Conservation (phyloP, 2,797 vertebrate genomes). For the Echiichthys vipera region DNA sequence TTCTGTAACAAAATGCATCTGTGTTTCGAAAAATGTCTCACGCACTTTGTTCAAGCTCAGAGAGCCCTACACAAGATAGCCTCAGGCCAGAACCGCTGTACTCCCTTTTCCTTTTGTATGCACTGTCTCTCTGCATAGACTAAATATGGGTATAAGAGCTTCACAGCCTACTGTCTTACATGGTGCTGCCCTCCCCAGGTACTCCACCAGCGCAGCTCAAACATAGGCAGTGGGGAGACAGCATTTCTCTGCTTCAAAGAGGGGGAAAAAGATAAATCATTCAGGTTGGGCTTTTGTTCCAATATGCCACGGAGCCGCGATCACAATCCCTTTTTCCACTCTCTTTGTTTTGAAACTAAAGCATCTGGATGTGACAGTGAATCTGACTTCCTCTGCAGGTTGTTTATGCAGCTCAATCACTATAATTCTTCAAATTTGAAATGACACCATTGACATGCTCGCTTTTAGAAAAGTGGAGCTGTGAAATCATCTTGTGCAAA, state of each 20-base stretch:
- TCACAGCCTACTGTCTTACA: conserved; percentile 73
- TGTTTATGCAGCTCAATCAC: conserved; percentile 88
- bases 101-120: conserved; percentile 76
- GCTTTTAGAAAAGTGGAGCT: conserved; percentile 79
- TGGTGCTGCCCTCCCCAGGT: conserved; percentile 81
- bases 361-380: conserved; percentile 85
- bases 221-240: conserved; percentile 71
- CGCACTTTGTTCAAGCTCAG: conserved; percentile 83
- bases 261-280: conserved; percentile 87
- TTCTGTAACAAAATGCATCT: conserved; percentile 89
- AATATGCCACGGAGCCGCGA: conserved; percentile 83
- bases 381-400: conserved; percentile 82
- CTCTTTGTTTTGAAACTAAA: conserved; percentile 84
- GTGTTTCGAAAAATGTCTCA: conserved; percentile 84
- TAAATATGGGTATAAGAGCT: conserved; percentile 79
- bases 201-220: conserved; percentile 69
- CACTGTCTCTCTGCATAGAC: conserved; percentile 72
- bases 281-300: conserved; percentile 84
- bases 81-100: conserved; percentile 80
- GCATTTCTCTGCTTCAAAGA: conserved; percentile 74
- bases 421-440: conserved; percentile 84
- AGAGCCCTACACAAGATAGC: conserved; percentile 78
- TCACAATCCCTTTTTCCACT: conserved; percentile 84
- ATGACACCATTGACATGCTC: conserved; percentile 80
- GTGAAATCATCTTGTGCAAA: conserved; percentile 73